Conservation (phyloP, 2,797 vertebrate species). For the Coendou prehensilis region DNA sequence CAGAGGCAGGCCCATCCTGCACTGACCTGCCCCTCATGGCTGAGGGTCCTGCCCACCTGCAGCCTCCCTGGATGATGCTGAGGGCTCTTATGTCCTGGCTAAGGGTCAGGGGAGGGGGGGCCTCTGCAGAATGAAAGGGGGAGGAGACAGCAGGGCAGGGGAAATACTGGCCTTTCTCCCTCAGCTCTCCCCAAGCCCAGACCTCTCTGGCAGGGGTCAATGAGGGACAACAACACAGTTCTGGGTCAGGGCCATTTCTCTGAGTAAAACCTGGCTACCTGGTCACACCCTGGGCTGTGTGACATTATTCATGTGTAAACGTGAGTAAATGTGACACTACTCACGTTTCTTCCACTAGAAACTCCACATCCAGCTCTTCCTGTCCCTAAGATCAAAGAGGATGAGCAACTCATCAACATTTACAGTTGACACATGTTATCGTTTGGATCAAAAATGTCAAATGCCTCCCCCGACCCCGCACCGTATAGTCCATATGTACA, state of each 20-base stretch:
- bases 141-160: neutral
- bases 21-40: neutral
- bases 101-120: neutral
- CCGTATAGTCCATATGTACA: neutral
- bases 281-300: neutral
- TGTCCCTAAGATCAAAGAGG: slow-evolving; percentile 83
- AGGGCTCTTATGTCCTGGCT: neutral
- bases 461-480: neutral
- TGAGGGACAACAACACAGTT: neutral
- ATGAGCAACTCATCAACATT: neutral
- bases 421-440: neutral
- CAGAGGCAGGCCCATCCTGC: neutral
- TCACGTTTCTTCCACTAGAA: slow-evolving; percentile 90
- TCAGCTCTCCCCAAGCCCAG: neutral
- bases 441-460: neutral
- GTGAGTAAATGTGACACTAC: slow-evolving; percentile 57
- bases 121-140: neutral
- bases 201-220: neutral
- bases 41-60: accelerated
- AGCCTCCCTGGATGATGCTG: neutral
- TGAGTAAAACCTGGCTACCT: neutral
- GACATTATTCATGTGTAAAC: slow-evolving; percentile 80
- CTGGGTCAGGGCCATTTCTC: neutral
- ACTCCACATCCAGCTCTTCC: slow-evolving; percentile 91
- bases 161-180: neutral